Percentiles rank a stretch among this genome's conserved stretches.
These are phyloP conservation scores for Calliphora vicina DNA, from an alignment of 1,140 invertebrate species.

Conservation along the genomic window DNA sequence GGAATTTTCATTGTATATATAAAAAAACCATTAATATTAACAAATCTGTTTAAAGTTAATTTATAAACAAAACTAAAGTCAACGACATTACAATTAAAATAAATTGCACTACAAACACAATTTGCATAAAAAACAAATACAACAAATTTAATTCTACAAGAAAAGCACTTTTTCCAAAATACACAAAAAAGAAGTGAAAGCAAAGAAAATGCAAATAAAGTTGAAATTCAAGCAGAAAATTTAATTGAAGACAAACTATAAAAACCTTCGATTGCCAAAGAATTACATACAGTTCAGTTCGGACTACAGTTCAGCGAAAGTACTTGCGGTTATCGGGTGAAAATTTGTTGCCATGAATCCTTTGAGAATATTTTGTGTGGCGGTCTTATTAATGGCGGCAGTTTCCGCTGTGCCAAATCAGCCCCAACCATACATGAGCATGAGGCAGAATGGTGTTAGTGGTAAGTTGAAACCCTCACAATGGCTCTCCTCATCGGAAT, in stretches of 20 bases:
- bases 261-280: no score
- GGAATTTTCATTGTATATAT: no score
- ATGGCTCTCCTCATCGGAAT: slow-evolving; percentile 48
- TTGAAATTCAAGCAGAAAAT: no score
- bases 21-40: no score
- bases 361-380: slow-evolving; percentile 49
- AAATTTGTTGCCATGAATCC: slow-evolving; percentile 46
- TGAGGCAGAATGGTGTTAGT: not conserved
- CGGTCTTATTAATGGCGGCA: slow-evolving; percentile 50
- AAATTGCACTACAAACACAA: no score
- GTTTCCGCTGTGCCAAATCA: slow-evolving; percentile 28
- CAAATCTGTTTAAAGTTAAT: no score
- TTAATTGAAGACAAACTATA: no score
- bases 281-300: not conserved
- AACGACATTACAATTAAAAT: no score
- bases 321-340: slow-evolving; percentile 48
- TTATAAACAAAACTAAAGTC: no score
- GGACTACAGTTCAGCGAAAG: not conserved
- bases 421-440: slow-evolving; percentile 35
- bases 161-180: not conserved
- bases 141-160: not conserved
- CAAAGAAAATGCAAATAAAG: not conserved
- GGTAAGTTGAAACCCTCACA: slow-evolving; percentile 49
- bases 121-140: no score
- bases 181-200: not conserved